Evolutionary conservation across 2,797 vertebrate species (phyloP).

Genomic region (Phrynocephalus vlangalii): DNA sequence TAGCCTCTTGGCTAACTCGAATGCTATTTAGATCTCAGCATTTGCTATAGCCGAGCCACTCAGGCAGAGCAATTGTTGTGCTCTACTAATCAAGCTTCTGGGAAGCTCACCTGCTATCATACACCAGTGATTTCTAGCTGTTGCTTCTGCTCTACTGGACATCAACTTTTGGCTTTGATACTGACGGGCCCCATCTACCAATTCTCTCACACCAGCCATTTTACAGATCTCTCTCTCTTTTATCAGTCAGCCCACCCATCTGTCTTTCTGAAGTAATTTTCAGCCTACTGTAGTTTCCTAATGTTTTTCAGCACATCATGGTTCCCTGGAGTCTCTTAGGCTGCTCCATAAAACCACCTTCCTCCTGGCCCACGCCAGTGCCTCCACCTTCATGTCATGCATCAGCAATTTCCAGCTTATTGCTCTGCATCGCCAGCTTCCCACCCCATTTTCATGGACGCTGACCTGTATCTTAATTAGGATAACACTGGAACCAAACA

Average conservation of each 20-base stretch:
- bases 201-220: slow-evolving; percentile 56
- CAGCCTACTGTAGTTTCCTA: slow-evolving; percentile 48
- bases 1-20: slow-evolving; percentile 12
- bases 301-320: slow-evolving; percentile 58
- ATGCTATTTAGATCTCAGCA: slow-evolving; percentile 27
- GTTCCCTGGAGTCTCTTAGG: slow-evolving; percentile 59
- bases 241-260: slow-evolving; percentile 65
- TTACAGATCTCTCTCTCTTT: slow-evolving; percentile 65
- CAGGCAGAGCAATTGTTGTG: not conserved
- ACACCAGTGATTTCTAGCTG: slow-evolving; percentile 36
- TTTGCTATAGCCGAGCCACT: slow-evolving; percentile 48
- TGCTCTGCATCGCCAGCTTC: slow-evolving; percentile 21
- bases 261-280: slow-evolving; percentile 72
- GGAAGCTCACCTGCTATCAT: slow-evolving; percentile 26
- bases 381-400: slow-evolving; percentile 38
- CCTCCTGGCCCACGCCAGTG: slow-evolving; percentile 43
- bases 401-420: slow-evolving; percentile 31
- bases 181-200: slow-evolving; percentile 22
- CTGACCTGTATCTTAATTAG: slow-evolving; percentile 47
- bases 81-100: slow-evolving; percentile 48
- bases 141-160: slow-evolving; percentile 41
- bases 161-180: not conserved
- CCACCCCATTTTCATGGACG: slow-evolving; percentile 39
- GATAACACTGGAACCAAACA: slow-evolving; percentile 42
- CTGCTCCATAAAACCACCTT: slow-evolving; percentile 61